A percentile compares a stretch with the other conserved stretches of the same genome.
These are phyloP conservation scores for Macrobrachium nipponense DNA, from an alignment of 1,140 invertebrate species.

Conservation along the genomic window DNA sequence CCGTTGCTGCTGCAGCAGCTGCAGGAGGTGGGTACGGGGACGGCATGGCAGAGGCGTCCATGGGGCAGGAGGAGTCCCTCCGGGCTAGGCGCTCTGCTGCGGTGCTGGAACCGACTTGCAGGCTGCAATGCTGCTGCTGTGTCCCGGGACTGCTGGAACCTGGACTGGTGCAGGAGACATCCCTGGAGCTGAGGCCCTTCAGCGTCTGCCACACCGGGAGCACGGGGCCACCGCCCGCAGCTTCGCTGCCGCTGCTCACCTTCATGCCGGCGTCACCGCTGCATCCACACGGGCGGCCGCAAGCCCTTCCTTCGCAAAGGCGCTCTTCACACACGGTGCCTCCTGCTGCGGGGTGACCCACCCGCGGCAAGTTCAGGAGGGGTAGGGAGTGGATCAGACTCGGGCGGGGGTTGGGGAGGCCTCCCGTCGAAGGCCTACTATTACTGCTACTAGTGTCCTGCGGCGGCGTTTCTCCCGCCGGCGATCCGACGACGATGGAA, in stretches of 20 bases:
- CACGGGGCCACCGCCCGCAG: constrained; percentile 34
- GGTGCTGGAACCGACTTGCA: constrained; percentile 9
- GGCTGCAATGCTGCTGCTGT: constrained; percentile 14
- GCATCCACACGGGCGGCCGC: constrained; percentile 56
- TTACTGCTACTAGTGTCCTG: too few species aligned
- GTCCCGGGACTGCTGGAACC: constrained; percentile 23
- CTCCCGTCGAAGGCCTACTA: constrained; percentile 39
- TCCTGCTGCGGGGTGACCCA: constrained; percentile 11
- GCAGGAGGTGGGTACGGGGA: constrained; percentile 1
- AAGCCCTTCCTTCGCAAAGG: constrained; percentile 43
- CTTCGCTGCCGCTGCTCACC: constrained; percentile 48
- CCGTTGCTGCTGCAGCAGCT: too few species aligned
- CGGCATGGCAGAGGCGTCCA: constrained; percentile 17
- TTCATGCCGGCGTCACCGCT: constrained; percentile 50
- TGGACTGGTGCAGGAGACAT: constrained; percentile 27
- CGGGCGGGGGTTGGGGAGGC: constrained; percentile 15
- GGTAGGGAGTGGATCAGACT: constrained; percentile 21
- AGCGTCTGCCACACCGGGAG: constrained; percentile 53
- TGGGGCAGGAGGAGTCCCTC: constrained; percentile 38
- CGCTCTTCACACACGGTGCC: constrained; percentile 56
- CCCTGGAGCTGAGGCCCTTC: constrained; percentile 57
- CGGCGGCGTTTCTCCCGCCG: constrained; percentile 11
- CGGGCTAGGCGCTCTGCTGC: constrained; percentile 50
- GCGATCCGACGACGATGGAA: neutral
- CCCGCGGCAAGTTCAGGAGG: constrained; percentile 29